phyloP scores from a whole-genome alignment of 2,888 invertebrate genomes.

The Disparrhopalites patrizii region DNA sequence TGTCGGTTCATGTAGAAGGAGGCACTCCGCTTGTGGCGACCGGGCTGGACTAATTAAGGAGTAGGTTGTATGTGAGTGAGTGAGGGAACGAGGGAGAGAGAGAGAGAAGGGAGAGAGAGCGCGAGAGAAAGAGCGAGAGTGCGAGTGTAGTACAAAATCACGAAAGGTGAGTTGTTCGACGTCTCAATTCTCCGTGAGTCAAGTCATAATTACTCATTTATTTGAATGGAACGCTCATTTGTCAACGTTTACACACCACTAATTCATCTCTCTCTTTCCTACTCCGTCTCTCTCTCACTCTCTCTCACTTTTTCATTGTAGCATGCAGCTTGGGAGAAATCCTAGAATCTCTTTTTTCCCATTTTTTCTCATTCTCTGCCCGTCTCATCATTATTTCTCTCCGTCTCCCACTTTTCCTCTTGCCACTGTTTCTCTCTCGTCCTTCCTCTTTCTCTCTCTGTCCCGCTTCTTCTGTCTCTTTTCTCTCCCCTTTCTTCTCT shows the following conservation, averaged over 20 bases:
- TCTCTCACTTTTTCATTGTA: not conserved
- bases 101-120: not conserved
- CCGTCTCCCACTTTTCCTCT: too few relatives aligned
- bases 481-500: not conserved
- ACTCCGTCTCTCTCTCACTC: not conserved
- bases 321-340: not conserved
- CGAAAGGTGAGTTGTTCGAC: too few relatives aligned
- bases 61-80: too few relatives aligned
- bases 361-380: not conserved
- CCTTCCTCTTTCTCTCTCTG: too few relatives aligned
- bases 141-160: too few relatives aligned
- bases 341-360: not conserved
- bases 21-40: not conserved
- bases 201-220: conserved; percentile 21
- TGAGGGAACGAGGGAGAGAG: too few relatives aligned
- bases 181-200: not conserved
- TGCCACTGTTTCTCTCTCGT: too few relatives aligned
- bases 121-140: not conserved
- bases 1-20: not conserved
- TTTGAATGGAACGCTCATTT: conserved; percentile 12
- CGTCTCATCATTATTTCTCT: too few relatives aligned
- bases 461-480: not conserved
- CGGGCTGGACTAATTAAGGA: too few relatives aligned
- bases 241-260: conserved; percentile 7
- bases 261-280: not conserved